Evolutionary conservation across 2,888 invertebrate species (phyloP).

Genomic region (Apodemia hepburni): DNA sequence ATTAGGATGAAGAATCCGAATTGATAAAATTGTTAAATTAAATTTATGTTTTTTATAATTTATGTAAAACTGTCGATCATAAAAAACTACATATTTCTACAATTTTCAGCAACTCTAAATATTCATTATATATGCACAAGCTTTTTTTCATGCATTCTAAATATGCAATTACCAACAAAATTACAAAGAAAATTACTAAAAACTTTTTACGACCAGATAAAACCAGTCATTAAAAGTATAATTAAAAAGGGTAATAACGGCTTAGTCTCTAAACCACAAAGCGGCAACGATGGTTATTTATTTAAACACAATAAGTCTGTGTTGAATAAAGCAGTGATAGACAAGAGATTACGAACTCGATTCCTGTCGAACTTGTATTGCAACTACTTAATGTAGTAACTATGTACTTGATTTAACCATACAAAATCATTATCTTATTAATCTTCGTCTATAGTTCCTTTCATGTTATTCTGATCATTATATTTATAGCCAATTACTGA

Average conservation of each 20-base stretch:
- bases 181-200: slow-evolving; percentile 49
- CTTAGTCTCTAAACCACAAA: slow-evolving; percentile 22
- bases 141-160: background rate
- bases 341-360: slow-evolving; percentile 38
- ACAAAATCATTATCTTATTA: background rate
- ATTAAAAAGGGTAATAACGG: slow-evolving; percentile 5
- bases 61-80: too few relatives aligned
- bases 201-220: background rate
- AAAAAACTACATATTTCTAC: too few relatives aligned
- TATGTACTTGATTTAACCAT: background rate
- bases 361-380: slow-evolving; percentile 36
- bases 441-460: background rate
- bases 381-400: slow-evolving; percentile 13
- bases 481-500: background rate
- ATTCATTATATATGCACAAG: background rate
- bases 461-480: background rate
- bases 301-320: slow-evolving; percentile 25
- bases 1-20: too few relatives aligned
- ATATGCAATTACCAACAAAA: slow-evolving; percentile 33
- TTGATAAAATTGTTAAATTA: too few relatives aligned
- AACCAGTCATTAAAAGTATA: background rate
- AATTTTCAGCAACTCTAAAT: background rate
- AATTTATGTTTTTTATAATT: too few relatives aligned
- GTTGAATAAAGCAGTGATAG: slow-evolving; percentile 36
- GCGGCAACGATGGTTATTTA: slow-evolving; percentile 23